phyloP scores from a whole-genome alignment of 1,140 invertebrate genomes.

The Pseudomyrmex concolor region DNA sequence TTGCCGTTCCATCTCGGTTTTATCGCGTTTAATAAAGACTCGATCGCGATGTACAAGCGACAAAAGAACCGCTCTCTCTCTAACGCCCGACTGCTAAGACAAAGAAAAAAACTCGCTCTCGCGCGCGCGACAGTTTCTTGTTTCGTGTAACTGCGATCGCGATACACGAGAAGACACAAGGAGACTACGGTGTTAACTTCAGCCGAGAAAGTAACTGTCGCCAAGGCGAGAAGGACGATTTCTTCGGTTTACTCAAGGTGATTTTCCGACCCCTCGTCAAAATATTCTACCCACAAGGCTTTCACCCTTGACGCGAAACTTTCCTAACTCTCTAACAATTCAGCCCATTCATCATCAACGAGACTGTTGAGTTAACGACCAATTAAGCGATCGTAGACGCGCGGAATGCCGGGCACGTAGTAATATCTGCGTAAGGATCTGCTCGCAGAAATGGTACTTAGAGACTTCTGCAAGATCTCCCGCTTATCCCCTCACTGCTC shows the following conservation, averaged over 20 bases:
- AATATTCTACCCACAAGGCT: conserved; percentile 49
- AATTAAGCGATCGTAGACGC: conserved; percentile 75
- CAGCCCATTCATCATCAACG: conserved; percentile 72
- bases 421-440: conserved; percentile 69
- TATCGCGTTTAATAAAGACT: not conserved
- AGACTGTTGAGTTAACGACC: conserved; percentile 75
- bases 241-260: conserved; percentile 9
- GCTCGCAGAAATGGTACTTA: conserved; percentile 41
- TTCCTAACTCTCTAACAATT: conserved; percentile 51
- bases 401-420: conserved; percentile 75
- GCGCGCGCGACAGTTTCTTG: not conserved
- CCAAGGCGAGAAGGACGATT: conserved; percentile 10
- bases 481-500: not conserved
- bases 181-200: conserved; percentile 6
- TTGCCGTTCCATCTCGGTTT: not conserved
- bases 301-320: conserved; percentile 57
- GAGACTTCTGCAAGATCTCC: conserved; percentile 32
- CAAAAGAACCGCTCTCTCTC: no score
- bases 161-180: conserved; percentile 9
- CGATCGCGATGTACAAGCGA: not conserved
- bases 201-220: no score
- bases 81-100: not conserved
- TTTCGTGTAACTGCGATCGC: not conserved
- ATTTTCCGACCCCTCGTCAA: conserved; percentile 53
- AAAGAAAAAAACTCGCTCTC: not conserved